Evolutionary conservation across 2,888 invertebrate species (phyloP).

Genomic region (Syrista parreyssii): DNA sequence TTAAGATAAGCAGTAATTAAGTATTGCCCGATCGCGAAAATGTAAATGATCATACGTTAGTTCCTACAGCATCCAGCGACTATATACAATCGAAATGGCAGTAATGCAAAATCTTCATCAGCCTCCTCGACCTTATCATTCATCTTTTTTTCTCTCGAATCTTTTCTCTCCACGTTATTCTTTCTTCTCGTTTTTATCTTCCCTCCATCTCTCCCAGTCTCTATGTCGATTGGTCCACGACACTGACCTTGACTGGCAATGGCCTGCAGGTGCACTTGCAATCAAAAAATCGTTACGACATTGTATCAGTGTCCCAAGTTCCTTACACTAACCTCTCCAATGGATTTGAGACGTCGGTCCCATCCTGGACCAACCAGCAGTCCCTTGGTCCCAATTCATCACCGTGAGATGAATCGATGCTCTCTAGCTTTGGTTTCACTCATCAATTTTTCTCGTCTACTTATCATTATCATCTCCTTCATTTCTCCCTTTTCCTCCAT

Average conservation of each 20-base stretch:
- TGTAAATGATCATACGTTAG: neutral
- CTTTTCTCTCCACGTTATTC: neutral
- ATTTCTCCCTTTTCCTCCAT: neutral
- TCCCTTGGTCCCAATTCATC: neutral
- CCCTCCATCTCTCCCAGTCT: conserved; percentile 1
- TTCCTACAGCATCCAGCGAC: neutral
- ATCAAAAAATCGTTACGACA: conserved; percentile 24
- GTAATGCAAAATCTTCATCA: neutral
- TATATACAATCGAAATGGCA: neutral
- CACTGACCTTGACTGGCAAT: conserved; percentile 20
- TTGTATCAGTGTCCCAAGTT: conserved; percentile 18
- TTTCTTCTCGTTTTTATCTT: neutral
- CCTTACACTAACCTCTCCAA: neutral
- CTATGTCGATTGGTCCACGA: conserved; percentile 11
- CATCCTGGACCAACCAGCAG: neutral
- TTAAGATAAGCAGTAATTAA: neutral
- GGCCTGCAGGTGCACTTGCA: conserved; percentile 21
- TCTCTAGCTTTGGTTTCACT: neutral
- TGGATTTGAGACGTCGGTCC: neutral
- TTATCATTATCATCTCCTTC: neutral
- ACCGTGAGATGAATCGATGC: neutral
- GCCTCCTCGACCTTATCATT: neutral
- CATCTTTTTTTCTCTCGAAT: conserved; percentile 12
- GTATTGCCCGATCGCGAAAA: neutral
- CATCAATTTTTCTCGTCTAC: neutral